Percentiles rank a stretch among this genome's conserved stretches.
Conservation (phyloP, 2,888 invertebrate genomes). For the Caenorhabditis sp. region DNA sequence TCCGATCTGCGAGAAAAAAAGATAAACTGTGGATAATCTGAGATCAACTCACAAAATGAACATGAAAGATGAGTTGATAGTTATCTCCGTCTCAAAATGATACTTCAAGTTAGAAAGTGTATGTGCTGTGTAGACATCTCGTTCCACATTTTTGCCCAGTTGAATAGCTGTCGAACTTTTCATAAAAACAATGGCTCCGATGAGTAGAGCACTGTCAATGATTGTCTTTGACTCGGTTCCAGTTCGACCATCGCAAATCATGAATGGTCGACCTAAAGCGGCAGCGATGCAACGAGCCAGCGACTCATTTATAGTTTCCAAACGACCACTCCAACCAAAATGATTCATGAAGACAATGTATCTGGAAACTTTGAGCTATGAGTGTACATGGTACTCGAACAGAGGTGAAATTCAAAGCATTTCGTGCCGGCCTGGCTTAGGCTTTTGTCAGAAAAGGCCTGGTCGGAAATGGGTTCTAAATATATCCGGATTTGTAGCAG, state of each 20-base stretch:
- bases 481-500: too few relatives aligned
- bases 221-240: conserved; percentile 21
- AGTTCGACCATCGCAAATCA: conserved; percentile 20
- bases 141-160: conserved; percentile 15
- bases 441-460: too few relatives aligned
- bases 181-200: conserved; percentile 24
- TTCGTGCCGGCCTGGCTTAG: too few relatives aligned
- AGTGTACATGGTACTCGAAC: too few relatives aligned
- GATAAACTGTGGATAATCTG: too few relatives aligned
- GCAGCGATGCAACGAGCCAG: conserved; percentile 12
- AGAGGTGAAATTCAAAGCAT: too few relatives aligned
- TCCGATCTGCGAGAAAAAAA: too few relatives aligned
- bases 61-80: conserved; percentile 27
- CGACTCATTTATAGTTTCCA: background rate
- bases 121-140: conserved; percentile 25
- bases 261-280: conserved; percentile 27
- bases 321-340: conserved; percentile 22
- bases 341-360: conserved; percentile 23
- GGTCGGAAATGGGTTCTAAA: background rate
- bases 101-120: conserved; percentile 23
- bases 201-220: conserved; percentile 26
- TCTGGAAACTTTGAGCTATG: conserved; percentile 9
- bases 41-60: too few relatives aligned
- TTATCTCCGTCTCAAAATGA: conserved; percentile 33
- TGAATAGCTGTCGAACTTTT: background rate